Percentiles rank a stretch among this genome's conserved stretches.
These are phyloP conservation scores for Caenorhabditis sp. DNA, from an alignment of 2,888 invertebrate genomes.

Conservation along the genomic window DNA sequence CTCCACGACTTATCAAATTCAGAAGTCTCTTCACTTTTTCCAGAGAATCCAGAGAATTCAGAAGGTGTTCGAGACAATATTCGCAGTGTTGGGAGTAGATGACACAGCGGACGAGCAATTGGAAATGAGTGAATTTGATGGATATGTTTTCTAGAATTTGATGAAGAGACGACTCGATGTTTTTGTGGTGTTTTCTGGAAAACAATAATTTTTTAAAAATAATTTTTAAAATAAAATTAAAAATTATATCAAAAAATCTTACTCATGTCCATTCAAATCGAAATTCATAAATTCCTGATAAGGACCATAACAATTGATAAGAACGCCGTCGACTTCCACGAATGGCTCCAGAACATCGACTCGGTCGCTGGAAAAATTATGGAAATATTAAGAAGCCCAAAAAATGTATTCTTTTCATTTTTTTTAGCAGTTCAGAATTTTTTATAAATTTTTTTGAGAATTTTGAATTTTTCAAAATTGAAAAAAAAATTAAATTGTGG, in stretches of 20 bases:
- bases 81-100: conserved; percentile 17
- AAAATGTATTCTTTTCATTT: too few relatives aligned
- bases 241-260: too few relatives aligned
- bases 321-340: background rate
- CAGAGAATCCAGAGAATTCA: background rate
- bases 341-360: background rate
- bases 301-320: background rate
- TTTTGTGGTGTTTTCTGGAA: conserved; percentile 2
- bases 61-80: background rate
- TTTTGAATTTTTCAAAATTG: too few relatives aligned
- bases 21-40: background rate
- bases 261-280: background rate
- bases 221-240: background rate
- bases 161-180: background rate
- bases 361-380: background rate
- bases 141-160: background rate
- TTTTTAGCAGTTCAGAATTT: too few relatives aligned
- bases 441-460: too few relatives aligned
- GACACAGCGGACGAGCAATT: background rate
- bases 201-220: background rate
- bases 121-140: background rate
- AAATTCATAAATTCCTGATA: conserved; percentile 6
- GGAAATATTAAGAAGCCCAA: too few relatives aligned
- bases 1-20: background rate
- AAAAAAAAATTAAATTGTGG: too few relatives aligned